phyloP scores from a whole-genome alignment of 2,888 invertebrate species.

The Micropterix aruncella region DNA sequence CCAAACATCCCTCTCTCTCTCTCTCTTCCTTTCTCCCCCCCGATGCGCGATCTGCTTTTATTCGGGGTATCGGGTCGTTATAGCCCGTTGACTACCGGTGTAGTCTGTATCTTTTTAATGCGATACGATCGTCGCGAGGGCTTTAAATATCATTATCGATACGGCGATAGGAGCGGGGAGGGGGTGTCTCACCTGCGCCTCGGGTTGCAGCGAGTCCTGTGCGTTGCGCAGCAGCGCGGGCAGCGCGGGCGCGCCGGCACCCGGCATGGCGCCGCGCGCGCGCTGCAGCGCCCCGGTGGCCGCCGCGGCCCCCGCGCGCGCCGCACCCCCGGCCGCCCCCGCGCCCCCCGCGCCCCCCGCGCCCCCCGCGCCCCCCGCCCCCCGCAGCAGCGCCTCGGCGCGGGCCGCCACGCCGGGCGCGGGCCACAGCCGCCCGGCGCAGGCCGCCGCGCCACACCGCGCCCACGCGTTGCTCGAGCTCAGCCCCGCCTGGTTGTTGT shows the following conservation, averaged over 20 bases:
- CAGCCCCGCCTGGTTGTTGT: constrained; percentile 56
- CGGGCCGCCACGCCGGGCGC: constrained; percentile 25
- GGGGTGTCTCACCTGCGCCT: constrained; percentile 85
- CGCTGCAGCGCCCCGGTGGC: constrained; percentile 94
- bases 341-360: constrained; percentile 9
- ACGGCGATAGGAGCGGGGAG: too few species aligned
- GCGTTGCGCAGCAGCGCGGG: constrained; percentile 88
- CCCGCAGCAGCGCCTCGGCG: constrained; percentile 24
- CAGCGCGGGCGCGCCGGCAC: constrained; percentile 90
- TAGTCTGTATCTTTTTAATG: too few species aligned
- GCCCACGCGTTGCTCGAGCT: constrained; percentile 65
- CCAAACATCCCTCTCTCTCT: too few species aligned
- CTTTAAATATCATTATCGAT: too few species aligned
- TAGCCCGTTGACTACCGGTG: too few species aligned
- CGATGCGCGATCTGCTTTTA: too few species aligned
- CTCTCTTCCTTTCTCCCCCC: too few species aligned
- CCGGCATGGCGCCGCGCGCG: constrained; percentile 83
- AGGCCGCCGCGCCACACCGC: constrained; percentile 90
- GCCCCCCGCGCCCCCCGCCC: constrained; percentile 8
- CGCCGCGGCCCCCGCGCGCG: constrained; percentile 37
- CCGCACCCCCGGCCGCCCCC: constrained; percentile 13
- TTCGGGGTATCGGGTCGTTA: too few species aligned
- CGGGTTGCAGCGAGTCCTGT: constrained; percentile 84
- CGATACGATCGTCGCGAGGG: too few species aligned
- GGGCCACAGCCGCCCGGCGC: constrained; percentile 69